A percentile compares a stretch with the other conserved stretches of the same genome.
phyloP scores from a whole-genome alignment of 1,140 invertebrate species.

The Octopus bimaculoides region DNA sequence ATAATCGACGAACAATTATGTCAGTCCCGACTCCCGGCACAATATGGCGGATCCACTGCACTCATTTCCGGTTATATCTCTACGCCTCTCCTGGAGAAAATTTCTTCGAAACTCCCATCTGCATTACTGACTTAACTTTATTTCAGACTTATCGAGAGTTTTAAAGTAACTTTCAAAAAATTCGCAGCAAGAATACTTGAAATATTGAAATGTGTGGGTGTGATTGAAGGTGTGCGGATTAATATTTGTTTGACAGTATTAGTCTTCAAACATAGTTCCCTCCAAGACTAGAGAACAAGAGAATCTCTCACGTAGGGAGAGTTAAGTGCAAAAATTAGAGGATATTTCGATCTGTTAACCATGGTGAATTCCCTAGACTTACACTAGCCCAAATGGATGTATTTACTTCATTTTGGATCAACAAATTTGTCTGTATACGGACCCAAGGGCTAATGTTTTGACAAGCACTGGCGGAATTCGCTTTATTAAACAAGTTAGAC shows the following conservation, averaged over 20 bases:
- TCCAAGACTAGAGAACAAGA: not conserved
- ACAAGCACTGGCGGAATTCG: not conserved
- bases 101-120: not conserved
- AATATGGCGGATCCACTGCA: not conserved
- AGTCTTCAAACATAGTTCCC: slow-evolving; percentile 9
- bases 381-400: slow-evolving; percentile 12
- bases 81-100: not conserved
- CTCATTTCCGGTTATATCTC: not conserved
- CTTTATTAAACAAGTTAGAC: not conserved
- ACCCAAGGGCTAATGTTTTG: slow-evolving; percentile 6
- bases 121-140: not conserved
- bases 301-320: not conserved
- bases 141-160: not conserved
- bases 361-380: slow-evolving; percentile 10
- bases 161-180: not conserved
- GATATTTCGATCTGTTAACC: not conserved
- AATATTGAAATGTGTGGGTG: not conserved
- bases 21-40: not conserved
- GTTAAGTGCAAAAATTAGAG: no score
- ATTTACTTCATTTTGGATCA: slow-evolving; percentile 7
- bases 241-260: not conserved
- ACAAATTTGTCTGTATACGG: slow-evolving; percentile 2
- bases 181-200: not conserved
- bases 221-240: not conserved
- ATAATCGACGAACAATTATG: no score